These are phyloP conservation scores for Muntiacus muntjak DNA, from an alignment of 2,113 vertebrate species.

Conservation along the genomic window DNA sequence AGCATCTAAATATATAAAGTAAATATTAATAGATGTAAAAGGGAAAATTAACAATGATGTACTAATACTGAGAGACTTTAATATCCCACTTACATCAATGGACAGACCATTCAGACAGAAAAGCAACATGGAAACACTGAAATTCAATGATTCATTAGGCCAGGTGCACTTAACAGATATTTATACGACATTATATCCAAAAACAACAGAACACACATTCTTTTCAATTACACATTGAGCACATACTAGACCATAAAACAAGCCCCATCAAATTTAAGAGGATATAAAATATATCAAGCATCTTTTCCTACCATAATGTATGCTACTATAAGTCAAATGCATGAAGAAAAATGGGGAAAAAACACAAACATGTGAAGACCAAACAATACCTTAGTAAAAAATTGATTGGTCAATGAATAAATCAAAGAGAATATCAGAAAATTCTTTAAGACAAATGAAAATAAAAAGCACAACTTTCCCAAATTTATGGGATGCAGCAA, in stretches of 20 bases:
- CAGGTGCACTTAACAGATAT: not conserved
- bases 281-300: not conserved
- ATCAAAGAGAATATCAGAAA: not conserved
- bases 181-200: not conserved
- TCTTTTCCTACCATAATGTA: not conserved
- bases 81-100: not conserved
- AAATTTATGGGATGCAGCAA: not conserved
- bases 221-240: not conserved
- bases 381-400: not conserved
- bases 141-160: not conserved
- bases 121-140: not conserved
- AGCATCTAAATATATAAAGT: not conserved
- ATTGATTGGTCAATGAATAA: not conserved
- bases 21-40: not conserved
- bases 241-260: not conserved
- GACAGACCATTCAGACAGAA: not conserved
- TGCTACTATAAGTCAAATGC: not conserved
- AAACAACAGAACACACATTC: not conserved
- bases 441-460: not conserved
- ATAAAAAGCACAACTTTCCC: not conserved
- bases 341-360: not conserved
- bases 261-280: not conserved
- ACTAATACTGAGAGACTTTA: not conserved
- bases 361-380: not conserved
- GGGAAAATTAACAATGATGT: not conserved